Evolutionary conservation across 2,797 vertebrate species (phyloP), one percentile per base, ranked within the genome.

Genomic region (Parauchenoglanis ngamensis): DNA sequence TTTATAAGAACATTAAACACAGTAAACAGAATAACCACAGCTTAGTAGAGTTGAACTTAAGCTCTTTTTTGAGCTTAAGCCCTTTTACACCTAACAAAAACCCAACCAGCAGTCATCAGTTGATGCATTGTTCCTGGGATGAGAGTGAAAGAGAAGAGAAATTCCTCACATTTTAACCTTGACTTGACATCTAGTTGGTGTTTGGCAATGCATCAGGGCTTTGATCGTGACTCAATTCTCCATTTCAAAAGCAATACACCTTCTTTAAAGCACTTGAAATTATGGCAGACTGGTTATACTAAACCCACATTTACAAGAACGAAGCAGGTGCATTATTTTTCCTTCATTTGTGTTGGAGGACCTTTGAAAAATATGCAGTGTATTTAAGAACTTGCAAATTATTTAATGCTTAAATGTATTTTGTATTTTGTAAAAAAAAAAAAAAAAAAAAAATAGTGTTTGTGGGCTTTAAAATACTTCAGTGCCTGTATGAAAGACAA

Each of bases 171-270:
- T 85, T 88, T 87, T 87, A 84, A 81, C 86, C 54, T 77, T 77
- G 75, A 52, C 7, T 21, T 88, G 88, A 86, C 85, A 88, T 87
- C 77, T 83, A 59, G 61, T 86, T 83, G 75, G 49, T 80, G 68
- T 87, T 79, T 88, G 89, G 85, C 84, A 84, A 86, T 63, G 70
- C 77, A 83, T 72, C 78, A 85, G 25, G 40, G 72, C 90, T 91
- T 90, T 91, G 85, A 90, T 87, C 68, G 63, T 23, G 76, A 79
- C 84, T 89, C 87, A 89, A 81, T 73, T 23, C 54, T 56, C 2
- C 5, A 11, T 77, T 78, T 78, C n/a, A 17, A 35, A 89, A 52
- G 77, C 72, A 87, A 76, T 70, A 46, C 54, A 57, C 84, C 81
- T 76, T 82, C 63, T 86, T 84, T 87, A 67, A 35, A 89, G 56